Percentiles rank a stretch among this genome's conserved stretches.
phyloP scores from a whole-genome alignment of 2,797 vertebrate genomes.

The Phaenicophaeus curvirostris region DNA sequence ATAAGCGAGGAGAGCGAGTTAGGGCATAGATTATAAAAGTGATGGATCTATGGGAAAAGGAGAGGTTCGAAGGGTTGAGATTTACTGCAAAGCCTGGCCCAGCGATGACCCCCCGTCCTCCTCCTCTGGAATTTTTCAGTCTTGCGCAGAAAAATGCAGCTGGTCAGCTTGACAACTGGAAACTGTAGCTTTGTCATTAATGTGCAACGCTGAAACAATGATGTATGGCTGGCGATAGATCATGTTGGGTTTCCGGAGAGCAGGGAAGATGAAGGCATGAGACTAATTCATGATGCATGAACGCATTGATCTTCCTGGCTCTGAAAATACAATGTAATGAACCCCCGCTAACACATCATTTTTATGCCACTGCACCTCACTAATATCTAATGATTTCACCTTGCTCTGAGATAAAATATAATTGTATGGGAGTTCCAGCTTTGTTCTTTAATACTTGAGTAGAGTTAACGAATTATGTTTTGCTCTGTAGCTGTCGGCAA shows the following conservation, averaged over 20 bases:
- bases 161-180: conserved; percentile 74
- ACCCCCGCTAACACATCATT: conserved; percentile 82
- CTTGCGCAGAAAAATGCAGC: conserved; percentile 60
- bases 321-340: conserved; percentile 83
- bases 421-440: conserved; percentile 83
- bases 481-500: conserved; percentile 67
- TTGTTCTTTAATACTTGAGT: conserved; percentile 72
- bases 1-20: neutral
- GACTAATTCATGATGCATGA: conserved; percentile 83
- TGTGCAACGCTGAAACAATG: conserved; percentile 69
- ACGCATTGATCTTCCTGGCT: conserved; percentile 82
- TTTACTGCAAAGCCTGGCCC: conserved; percentile 48
- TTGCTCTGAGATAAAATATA: conserved; percentile 80
- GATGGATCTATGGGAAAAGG: conserved; percentile 17
- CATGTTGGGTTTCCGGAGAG: conserved; percentile 81
- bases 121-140: neutral
- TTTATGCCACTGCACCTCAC: conserved; percentile 81
- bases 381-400: conserved; percentile 86
- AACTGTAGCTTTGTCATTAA: conserved; percentile 70
- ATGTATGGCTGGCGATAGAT: conserved; percentile 79
- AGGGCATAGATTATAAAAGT: neutral
- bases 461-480: conserved; percentile 71
- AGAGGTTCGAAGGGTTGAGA: neutral
- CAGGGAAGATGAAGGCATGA: conserved; percentile 72
- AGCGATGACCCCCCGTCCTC: conserved; percentile 41